Evolutionary conservation across 2,888 invertebrate genomes (phyloP).

Genomic region (Trissolcus japonicus): DNA sequence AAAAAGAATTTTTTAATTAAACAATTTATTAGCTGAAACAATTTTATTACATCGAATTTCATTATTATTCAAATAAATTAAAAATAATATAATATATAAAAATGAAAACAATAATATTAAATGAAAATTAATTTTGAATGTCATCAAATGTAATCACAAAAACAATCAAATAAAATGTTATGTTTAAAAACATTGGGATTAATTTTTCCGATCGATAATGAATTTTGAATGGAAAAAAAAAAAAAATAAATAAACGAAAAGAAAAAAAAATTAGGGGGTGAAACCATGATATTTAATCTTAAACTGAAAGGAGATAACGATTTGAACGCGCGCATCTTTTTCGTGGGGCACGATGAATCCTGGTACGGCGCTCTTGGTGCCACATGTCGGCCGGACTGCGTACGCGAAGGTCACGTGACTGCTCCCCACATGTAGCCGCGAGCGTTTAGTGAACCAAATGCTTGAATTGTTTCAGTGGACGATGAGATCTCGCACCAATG

Average conservation of each 20-base stretch:
- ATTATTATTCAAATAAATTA: too few species aligned
- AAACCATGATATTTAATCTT: neutral
- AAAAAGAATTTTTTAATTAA: neutral
- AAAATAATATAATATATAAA: neutral
- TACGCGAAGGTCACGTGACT: conserved; percentile 61
- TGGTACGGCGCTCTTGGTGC: conserved; percentile 31
- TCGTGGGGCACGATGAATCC: conserved; percentile 17
- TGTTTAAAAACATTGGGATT: too few species aligned
- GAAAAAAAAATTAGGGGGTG: conserved; percentile 1
- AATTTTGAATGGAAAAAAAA: neutral
- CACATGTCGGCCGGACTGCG: conserved; percentile 54
- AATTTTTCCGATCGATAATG: too few species aligned
- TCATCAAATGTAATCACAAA: neutral
- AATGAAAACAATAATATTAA: neutral
- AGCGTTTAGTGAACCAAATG: conserved; percentile 56
- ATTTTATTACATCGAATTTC: too few species aligned
- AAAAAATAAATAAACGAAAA: conserved; percentile 1
- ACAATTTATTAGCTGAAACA: too few species aligned
- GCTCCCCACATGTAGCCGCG: conserved; percentile 56
- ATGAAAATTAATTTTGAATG: neutral
- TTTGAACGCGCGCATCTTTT: conserved; percentile 20
- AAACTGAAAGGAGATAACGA: conserved; percentile 28
- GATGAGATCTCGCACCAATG: conserved; percentile 45
- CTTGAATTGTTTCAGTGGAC: conserved; percentile 55
- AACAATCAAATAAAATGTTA: too few species aligned